Evolutionary conservation across 2,113 vertebrate genomes (phyloP), one percentile per base, ranked within the genome.

Genomic region (Trichomycterus rosablanca): DNA sequence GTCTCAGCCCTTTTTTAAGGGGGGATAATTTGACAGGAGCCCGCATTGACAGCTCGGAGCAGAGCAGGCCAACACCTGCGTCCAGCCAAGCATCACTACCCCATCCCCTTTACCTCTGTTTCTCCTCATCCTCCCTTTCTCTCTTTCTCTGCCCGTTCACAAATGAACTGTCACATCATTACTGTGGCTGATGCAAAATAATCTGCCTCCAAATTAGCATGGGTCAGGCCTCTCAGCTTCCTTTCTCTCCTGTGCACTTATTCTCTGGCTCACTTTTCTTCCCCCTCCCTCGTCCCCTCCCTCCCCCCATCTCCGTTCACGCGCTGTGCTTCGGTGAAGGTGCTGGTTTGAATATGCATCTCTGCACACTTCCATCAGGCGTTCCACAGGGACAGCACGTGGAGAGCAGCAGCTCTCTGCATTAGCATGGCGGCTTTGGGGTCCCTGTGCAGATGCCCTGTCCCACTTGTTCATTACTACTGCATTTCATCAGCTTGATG

Each of bases 401-500:
- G 92, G 92, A 89, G 91, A 91, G 92, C 95, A 97, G 92, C 94
- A 94, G 93, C 93, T 94, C 93, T 93, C 90, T 81, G 91, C 92
- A 97, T 98, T 98, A 98, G 93, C 95, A 98, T 97, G 93, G 95
- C 89, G 86, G 89, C 52, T 91, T 92, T 91, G 83, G 89, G 84
- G 86, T 86, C 85, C 76, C 88, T 85, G 89, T 95, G 90, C 95
- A 98, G 93, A 96, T 94, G 94, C 94, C 88, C 88, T 88, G 91
- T 90, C 83, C 91, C 91, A 92, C 92, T 94, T 92, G 94, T 97
- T 98, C 95, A 94, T 98, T 97, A 97, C 95, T 93, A 94, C 93
- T 97, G 95, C 93, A 97, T 97, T 98, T 98, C 93, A 97, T 98
- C 95, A 97, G 93, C 93, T 95, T 97, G 93, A 97, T 97, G 94